A percentile compares a stretch with the other conserved stretches of the same genome.
These are phyloP conservation scores for Galaxias olidus DNA, from an alignment of 2,797 vertebrate species.

Conservation along the genomic window DNA sequence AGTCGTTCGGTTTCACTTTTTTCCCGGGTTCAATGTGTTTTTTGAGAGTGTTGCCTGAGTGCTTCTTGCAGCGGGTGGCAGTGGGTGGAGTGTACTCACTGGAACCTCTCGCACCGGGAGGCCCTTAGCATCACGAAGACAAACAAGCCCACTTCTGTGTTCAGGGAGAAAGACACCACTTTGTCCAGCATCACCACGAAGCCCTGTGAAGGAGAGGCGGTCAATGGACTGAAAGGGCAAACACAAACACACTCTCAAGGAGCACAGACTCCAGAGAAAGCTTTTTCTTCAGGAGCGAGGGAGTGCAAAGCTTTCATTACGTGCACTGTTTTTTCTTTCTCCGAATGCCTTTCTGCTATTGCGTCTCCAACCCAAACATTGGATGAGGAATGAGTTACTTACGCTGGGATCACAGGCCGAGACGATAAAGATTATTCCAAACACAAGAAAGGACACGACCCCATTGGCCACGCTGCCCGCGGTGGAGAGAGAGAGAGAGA, in stretches of 20 bases:
- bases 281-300: too few relatives aligned
- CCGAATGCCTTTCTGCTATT: too few relatives aligned
- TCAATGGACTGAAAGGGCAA: not conserved
- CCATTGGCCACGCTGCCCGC: slow-evolving; percentile 54
- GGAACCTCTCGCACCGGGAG: slow-evolving; percentile 64
- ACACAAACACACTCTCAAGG: too few relatives aligned
- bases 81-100: slow-evolving; percentile 49
- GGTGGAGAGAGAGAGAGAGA: slow-evolving; percentile 20
- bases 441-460: slow-evolving; percentile 65
- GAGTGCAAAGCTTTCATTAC: too few relatives aligned
- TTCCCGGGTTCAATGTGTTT: too few relatives aligned
- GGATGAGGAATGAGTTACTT: slow-evolving; percentile 19
- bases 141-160: slow-evolving; percentile 60
- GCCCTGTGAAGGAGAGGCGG: slow-evolving; percentile 50
- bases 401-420: slow-evolving; percentile 72
- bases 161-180: slow-evolving; percentile 73
- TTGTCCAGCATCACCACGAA: slow-evolving; percentile 74
- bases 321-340: too few relatives aligned
- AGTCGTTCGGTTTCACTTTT: too few relatives aligned
- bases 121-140: slow-evolving; percentile 65
- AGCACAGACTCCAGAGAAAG: too few relatives aligned
- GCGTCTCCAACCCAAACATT: not conserved
- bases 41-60: not conserved
- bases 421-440: slow-evolving; percentile 67
- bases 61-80: not conserved